Evolutionary conservation across 2,113 vertebrate species (phyloP), one percentile per base, ranked within the genome.

Genomic region (Embiotoca jacksoni): DNA sequence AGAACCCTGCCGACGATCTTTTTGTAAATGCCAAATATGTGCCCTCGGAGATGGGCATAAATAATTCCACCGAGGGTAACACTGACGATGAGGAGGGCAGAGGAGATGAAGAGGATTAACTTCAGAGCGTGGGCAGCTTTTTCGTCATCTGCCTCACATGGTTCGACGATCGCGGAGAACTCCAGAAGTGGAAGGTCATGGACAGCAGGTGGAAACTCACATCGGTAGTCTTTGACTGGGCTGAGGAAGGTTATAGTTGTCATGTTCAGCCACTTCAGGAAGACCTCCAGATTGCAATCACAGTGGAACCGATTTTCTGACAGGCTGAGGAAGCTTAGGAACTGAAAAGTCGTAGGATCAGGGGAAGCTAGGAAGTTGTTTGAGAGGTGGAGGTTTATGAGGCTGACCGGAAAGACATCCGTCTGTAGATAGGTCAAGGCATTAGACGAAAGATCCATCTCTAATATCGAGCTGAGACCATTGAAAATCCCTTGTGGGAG

Each of bases 341-440:
- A 92, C 4, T 68, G 82, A 64, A 99, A 96, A 5, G 86, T 31
- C 2, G 16, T 15, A 0, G 97, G 97, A 64, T 96, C 89, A 0
- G 96, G 96, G 41, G 93, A 91, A 13, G 95, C 90, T 23, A 99
- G 91, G 52, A 95, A 94, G 81, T 99, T 99, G 57, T 88, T 49
- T 13, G 95, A 93, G 7, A 98, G 78, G 44, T 95, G 71, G 1
- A 99, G 92, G 0, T 3, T 5, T 72, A 71, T 85, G 46, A 99
- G 78, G 65, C 81, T 95, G 61, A 49, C 36, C 0, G 98, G 97
- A 1, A 99, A 94, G 57, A 94, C 49, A 0, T 75, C 85, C 0
- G 80, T 62, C 72, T 91, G 81, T 47, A 99, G 91, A 60, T 90
- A 70, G 0, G 91, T 95, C 73, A 99, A 52, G 35, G 88, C 88